A percentile compares a stretch with the other conserved stretches of the same genome.
phyloP scores from a whole-genome alignment of 2,888 invertebrate species.

The Heteropelma amictum region DNA sequence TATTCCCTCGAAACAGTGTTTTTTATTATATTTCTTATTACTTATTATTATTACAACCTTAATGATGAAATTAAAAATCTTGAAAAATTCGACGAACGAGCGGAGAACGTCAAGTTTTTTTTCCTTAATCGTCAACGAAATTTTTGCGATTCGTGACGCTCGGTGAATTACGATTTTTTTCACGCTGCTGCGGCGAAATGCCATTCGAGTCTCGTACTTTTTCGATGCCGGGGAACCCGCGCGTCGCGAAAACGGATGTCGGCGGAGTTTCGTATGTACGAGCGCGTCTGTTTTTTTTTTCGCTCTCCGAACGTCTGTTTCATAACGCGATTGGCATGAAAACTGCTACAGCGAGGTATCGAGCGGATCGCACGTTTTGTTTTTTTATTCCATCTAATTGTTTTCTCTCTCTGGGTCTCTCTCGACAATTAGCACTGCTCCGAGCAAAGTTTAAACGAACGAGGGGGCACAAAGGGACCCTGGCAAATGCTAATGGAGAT shows the following conservation, averaged over 20 bases:
- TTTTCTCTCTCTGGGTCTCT: background rate
- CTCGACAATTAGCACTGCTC: slow-evolving; percentile 1
- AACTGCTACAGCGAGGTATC: slow-evolving; percentile 27
- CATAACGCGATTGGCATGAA: slow-evolving; percentile 31
- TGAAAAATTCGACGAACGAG: too few relatives aligned
- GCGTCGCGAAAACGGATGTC: slow-evolving; percentile 26
- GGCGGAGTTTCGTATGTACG: too few relatives aligned
- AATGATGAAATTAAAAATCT: too few relatives aligned
- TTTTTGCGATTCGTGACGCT: too few relatives aligned
- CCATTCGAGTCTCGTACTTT: too few relatives aligned
- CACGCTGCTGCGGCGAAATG: too few relatives aligned
- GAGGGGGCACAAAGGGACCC: slow-evolving; percentile 48
- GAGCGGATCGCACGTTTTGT: slow-evolving; percentile 34
- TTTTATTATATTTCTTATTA: too few relatives aligned
- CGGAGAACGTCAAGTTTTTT: too few relatives aligned
- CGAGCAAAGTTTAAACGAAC: slow-evolving; percentile 43
- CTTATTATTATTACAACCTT: too few relatives aligned
- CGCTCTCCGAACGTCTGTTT: slow-evolving; percentile 20
- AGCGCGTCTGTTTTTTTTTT: slow-evolving; percentile 7
- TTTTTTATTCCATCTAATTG: slow-evolving; percentile 7
- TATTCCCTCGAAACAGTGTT: too few relatives aligned
- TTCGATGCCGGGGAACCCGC: background rate
- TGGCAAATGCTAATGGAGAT: slow-evolving; percentile 54
- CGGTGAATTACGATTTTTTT: too few relatives aligned
- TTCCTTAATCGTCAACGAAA: too few relatives aligned